phyloP scores from a whole-genome alignment of 2,113 vertebrate genomes.

The Edolisoma coerulescens region DNA sequence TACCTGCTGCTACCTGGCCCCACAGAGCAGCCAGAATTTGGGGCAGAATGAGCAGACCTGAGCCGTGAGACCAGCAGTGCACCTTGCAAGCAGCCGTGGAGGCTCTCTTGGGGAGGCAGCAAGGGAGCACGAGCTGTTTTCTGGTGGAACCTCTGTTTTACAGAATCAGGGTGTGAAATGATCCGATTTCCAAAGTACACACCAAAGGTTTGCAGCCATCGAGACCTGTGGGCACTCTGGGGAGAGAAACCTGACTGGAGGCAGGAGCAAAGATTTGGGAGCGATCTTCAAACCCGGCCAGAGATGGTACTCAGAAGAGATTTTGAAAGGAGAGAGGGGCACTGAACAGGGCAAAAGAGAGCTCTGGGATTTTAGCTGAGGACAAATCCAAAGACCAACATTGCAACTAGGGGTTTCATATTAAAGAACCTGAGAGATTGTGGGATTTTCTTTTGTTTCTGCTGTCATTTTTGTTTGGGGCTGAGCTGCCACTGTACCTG shows the following conservation, averaged over 20 bases:
- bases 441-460: neutral
- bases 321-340: neutral
- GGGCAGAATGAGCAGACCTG: neutral
- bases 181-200: neutral
- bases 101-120: neutral
- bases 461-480: neutral
- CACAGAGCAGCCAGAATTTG: neutral
- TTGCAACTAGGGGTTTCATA: neutral
- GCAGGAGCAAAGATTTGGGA: neutral
- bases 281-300: neutral
- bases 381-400: neutral
- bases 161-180: neutral
- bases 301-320: neutral
- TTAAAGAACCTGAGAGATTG: neutral
- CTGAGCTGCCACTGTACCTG: neutral
- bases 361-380: neutral
- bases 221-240: neutral
- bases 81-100: neutral
- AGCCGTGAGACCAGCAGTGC: neutral
- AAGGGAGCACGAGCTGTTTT: neutral
- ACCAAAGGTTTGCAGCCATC: neutral
- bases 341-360: neutral
- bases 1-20: neutral
- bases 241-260: neutral
- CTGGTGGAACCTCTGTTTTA: neutral